A percentile compares a stretch with the other conserved stretches of the same genome.
phyloP scores from a whole-genome alignment of 2,113 vertebrate genomes.

The Stigmatopora argus region DNA sequence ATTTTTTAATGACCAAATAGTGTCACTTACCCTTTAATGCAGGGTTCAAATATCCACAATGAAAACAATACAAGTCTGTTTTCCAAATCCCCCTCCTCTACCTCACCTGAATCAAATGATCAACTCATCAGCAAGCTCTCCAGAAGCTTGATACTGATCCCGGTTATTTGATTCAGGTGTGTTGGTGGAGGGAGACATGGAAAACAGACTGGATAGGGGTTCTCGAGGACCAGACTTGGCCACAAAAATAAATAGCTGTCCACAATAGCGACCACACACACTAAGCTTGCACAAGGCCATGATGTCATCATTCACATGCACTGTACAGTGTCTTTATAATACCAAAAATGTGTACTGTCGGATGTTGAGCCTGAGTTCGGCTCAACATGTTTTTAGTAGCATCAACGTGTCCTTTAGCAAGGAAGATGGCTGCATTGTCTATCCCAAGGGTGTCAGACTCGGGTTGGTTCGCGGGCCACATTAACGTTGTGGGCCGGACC shows the following conservation, averaged over 20 bases:
- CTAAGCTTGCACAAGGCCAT: not conserved
- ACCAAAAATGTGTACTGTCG: constrained; percentile 41
- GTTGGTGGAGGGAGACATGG: too few relatives aligned
- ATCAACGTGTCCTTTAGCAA: constrained; percentile 8
- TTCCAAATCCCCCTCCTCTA: not conserved
- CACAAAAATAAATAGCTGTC: too few relatives aligned
- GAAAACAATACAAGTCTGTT: not conserved
- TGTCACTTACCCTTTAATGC: too few relatives aligned
- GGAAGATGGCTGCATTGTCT: constrained; percentile 4
- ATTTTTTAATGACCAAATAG: too few relatives aligned
- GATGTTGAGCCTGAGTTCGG: constrained; percentile 26
- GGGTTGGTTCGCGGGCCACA: too few relatives aligned
- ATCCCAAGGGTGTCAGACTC: too few relatives aligned
- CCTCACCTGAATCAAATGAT: not conserved
- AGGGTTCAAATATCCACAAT: not conserved
- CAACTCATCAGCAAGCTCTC: too few relatives aligned
- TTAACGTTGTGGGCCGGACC: too few relatives aligned
- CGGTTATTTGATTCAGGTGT: too few relatives aligned
- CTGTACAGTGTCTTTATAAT: constrained; percentile 44
- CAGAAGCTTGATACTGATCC: too few relatives aligned
- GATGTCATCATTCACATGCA: constrained; percentile 4
- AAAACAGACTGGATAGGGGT: too few relatives aligned
- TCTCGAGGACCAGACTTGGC: too few relatives aligned
- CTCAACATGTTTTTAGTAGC: constrained; percentile 9
- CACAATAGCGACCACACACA: not conserved